phyloP scores from a whole-genome alignment of 2,888 invertebrate genomes.

The Mantis religiosa region DNA sequence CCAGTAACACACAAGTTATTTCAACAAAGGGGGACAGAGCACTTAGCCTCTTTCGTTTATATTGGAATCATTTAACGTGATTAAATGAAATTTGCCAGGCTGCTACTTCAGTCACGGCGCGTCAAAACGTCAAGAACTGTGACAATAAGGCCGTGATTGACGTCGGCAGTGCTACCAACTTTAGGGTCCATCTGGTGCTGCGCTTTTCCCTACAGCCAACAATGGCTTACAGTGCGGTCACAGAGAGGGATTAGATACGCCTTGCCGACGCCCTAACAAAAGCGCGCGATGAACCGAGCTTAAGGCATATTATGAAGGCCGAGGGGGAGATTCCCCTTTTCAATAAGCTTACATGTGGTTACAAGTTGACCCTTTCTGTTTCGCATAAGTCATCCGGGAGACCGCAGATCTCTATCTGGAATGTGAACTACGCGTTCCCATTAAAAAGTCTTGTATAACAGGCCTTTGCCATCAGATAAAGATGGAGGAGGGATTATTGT shows the following conservation, averaged over 20 bases:
- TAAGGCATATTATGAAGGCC: slow-evolving; percentile 2
- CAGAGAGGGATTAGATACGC: slow-evolving; percentile 1
- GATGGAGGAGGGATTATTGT: neutral
- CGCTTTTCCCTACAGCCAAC: neutral
- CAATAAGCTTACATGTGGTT: slow-evolving; percentile 18
- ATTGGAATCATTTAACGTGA: slow-evolving; percentile 7
- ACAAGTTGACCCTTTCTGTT: slow-evolving; percentile 2
- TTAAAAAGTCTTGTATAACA: neutral
- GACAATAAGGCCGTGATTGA: slow-evolving; percentile 6
- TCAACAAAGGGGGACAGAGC: neutral
- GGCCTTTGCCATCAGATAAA: neutral
- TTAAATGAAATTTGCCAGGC: slow-evolving; percentile 1
- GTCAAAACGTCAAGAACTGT: slow-evolving; percentile 3
- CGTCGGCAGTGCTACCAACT: neutral
- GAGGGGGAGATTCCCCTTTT: neutral
- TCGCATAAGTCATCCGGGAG: neutral
- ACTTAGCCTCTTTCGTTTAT: neutral
- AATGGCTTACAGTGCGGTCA: slow-evolving; percentile 6
- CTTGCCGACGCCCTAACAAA: slow-evolving; percentile 10
- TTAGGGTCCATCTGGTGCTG: neutral
- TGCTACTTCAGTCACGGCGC: neutral
- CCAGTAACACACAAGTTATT: neutral
- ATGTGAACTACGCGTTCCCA: neutral
- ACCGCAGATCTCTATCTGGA: neutral
- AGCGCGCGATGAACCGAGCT: slow-evolving; percentile 4